Evolutionary conservation across 2,888 invertebrate genomes (phyloP).

Genomic region (Pharmacophagus antenor): DNA sequence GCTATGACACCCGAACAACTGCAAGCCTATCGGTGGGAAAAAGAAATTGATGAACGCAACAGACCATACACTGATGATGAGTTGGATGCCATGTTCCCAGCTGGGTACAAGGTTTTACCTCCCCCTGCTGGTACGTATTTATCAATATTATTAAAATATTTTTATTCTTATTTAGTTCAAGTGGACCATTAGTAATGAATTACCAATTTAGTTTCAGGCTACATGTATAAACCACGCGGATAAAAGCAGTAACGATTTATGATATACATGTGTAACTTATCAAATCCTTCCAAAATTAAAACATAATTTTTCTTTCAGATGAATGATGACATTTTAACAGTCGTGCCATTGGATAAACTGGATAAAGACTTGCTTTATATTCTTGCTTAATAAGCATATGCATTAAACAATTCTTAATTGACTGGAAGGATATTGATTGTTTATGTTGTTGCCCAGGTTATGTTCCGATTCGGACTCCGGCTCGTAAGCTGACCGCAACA

Average conservation of each 20-base stretch:
- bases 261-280: conserved; percentile 57
- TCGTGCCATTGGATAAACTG: conserved; percentile 68
- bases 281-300: conserved; percentile 57
- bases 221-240: conserved; percentile 64
- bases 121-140: conserved; percentile 90
- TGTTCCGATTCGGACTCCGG: conserved; percentile 97
- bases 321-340: conserved; percentile 72
- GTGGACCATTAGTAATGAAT: conserved; percentile 70
- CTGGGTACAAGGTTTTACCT: conserved; percentile 97
- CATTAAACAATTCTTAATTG: conserved; percentile 14
- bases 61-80: conserved; percentile 98
- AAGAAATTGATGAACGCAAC: conserved; percentile 99
- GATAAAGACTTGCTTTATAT: conserved; percentile 54
- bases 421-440: conserved; percentile 38
- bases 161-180: conserved; percentile 34
- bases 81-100: conserved; percentile 97
- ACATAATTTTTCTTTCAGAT: conserved; percentile 77
- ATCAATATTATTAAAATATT: conserved; percentile 2
- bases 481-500: conserved; percentile 97
- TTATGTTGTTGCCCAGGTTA: conserved; percentile 84
- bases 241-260: conserved; percentile 41
- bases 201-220: conserved; percentile 75
- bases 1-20: conserved; percentile 99
- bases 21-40: conserved; percentile 98
- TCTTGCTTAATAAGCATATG: conserved; percentile 32